Evolutionary conservation across 1,140 invertebrate species (phyloP), one percentile per base, ranked within the genome.

Genomic region (Cryptotermes secundus): DNA sequence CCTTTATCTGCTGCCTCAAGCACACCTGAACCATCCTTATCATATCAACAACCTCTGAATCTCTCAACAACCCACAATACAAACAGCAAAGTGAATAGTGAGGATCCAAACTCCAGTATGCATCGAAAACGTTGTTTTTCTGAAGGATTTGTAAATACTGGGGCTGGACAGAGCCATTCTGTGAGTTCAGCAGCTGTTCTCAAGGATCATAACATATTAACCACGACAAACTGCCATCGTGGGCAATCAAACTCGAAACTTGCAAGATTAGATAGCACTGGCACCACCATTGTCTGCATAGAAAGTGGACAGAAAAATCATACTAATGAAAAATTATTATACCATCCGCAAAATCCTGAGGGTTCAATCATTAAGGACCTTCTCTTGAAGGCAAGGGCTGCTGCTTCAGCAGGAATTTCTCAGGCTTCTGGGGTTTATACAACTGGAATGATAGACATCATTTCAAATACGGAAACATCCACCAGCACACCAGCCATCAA

Each of bases 321-420:
- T 72, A 83, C 42, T 16, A 83, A 65, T 84, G 81, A 65, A 53
- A 79, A 80, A 24, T 35, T 59, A 16, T 80, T 82, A 34, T 83
- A 84, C 36, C 85, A 81, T 38, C 83, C 83, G 14, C 83, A 83
- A 81, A 85, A 85, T 81, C 90, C 92, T 4, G 95, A 96, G 87
- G 92, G 94, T 34, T 95, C 94, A 9, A 95, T 96, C 80, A 97
- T 97, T 83, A 97, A 97, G 88, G 95, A 97, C 88, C 91, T 97
- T 19, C 88, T 97, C 10, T 88, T 96, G 45, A 96, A 96, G 89
- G 92, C 92, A 82, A 91, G 93, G 80, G 89, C 79, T 12, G 79
- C 80, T 26, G 79, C 79, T 24, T 2, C 65, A 34, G 80, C 79
- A 38, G 65, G 38, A 83, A n/a, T 85, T 59, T 24, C 53, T 79